Evolutionary conservation across 2,888 invertebrate species (phyloP), one percentile per base, ranked within the genome.

Genomic region (Xylota sylvarum): DNA sequence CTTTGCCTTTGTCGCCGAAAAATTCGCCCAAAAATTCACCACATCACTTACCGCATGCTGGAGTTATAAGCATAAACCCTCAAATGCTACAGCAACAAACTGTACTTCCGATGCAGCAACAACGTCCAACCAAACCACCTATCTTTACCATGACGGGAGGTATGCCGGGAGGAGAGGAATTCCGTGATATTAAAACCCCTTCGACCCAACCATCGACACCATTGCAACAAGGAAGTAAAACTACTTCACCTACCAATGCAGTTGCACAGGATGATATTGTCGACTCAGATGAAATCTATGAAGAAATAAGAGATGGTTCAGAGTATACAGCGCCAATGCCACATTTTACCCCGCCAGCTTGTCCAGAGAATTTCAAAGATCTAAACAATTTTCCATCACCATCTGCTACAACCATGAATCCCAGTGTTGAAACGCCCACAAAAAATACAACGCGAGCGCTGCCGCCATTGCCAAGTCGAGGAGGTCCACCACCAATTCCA

Each of bases 301-400:
- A 94, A 90, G 94, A 94, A 91, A 94, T 94, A 56, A 93, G 91
- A 73, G 94, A 94, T 88, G 93, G 91, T 87, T 89, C 91, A 40
- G 94, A 94, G 89, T 93, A 91, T 37, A 94, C 94, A 69, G 94
- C 14, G 93, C 94, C 95, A 88, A 95, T 95, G 10, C 95, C 95
- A 32, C 94, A 94, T 50, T 95, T 94, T 52, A 95, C 91, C 48
- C 90, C 91, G n/a, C 89, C 90, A 4, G 88, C 88, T 9, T 88
- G 88, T 48, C 73, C 84, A 4, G 78, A 88, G 43, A 78, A 55
- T 12, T 93, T 93, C 0, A 93, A 93, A 58, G 94, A 92, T 6
- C 90, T 92, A 88, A 92, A 92, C 62, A 93, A 93, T 76, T 93
- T 92, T 86, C 92, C 91, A 89, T 48, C 89, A 88, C 4, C 87